These are phyloP conservation scores for Metridium senile DNA, from an alignment of 92 coral and sea anemone species.

Conservation along the genomic window DNA sequence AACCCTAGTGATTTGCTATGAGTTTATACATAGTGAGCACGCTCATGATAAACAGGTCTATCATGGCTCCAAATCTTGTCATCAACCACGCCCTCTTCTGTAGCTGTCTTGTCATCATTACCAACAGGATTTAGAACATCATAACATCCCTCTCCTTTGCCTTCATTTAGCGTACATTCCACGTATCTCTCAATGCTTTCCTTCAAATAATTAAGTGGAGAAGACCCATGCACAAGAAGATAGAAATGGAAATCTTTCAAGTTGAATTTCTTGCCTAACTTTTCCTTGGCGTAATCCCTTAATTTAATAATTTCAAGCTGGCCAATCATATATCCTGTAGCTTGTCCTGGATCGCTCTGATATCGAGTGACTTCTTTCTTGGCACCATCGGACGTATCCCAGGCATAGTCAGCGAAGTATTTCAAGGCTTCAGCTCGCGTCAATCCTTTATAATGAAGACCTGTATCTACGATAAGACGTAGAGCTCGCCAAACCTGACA, in stretches of 20 bases:
- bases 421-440: conserved; percentile 60
- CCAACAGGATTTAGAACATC: conserved; percentile 62
- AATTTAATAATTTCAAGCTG: conserved; percentile 83
- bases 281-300: conserved; percentile 61
- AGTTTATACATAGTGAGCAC: neutral
- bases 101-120: conserved; percentile 16
- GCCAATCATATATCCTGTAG: conserved; percentile 93
- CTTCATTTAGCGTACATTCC: conserved; percentile 54
- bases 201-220: conserved; percentile 76
- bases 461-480: conserved; percentile 91
- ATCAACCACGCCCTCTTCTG: conserved; percentile 38
- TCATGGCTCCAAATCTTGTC: conserved; percentile 14
- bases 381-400: conserved; percentile 92
- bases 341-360: conserved; percentile 93
- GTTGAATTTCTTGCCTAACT: conserved; percentile 61
- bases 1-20: neutral
- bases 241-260: conserved; percentile 84
- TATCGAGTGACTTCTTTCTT: conserved; percentile 93
- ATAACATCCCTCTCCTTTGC: conserved; percentile 65
- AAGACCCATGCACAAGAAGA: conserved; percentile 84
- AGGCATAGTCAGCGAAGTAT: conserved; percentile 83
- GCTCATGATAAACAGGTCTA: neutral
- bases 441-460: conserved; percentile 75
- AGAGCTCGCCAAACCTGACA: conserved; percentile 85
- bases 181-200: conserved; percentile 73